Evolutionary conservation across 2,797 vertebrate species (phyloP).

Genomic region (Cryptoblepharus egeriae): DNA sequence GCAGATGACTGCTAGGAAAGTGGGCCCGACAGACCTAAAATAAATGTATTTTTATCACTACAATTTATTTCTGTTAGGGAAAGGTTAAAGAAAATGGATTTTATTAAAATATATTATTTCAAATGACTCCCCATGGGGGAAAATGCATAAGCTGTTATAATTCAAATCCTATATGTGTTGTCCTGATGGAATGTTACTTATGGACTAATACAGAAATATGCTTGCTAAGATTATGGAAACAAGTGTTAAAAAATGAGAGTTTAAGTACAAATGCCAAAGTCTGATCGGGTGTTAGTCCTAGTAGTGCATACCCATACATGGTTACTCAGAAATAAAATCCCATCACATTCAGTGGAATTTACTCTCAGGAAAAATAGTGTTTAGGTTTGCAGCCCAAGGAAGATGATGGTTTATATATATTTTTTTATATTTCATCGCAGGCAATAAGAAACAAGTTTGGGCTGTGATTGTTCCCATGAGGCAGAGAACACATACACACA

Average conservation of each 20-base stretch:
- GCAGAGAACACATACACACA: too few species aligned
- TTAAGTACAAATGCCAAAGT: background rate
- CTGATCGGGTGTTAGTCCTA: background rate
- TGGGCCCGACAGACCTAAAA: background rate
- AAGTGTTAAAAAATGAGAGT: background rate
- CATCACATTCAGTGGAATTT: too few species aligned
- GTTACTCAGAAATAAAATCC: too few species aligned
- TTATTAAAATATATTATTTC: background rate
- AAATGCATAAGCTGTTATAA: background rate
- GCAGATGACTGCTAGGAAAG: constrained; percentile 12
- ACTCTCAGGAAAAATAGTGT: too few species aligned
- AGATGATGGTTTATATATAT: background rate
- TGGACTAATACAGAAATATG: background rate
- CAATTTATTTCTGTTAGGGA: constrained; percentile 6
- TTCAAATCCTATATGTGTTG: background rate
- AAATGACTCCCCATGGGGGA: background rate
- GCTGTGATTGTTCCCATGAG: too few species aligned
- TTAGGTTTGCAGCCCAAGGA: background rate
- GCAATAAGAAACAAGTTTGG: too few species aligned
- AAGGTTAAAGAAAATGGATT: background rate
- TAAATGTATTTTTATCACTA: background rate
- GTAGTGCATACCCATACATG: too few species aligned
- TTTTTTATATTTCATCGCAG: background rate
- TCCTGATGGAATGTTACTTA: background rate
- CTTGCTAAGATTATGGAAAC: background rate